phyloP scores from a whole-genome alignment of 2,797 vertebrate species.

The Pipistrellus pygmaeus region DNA sequence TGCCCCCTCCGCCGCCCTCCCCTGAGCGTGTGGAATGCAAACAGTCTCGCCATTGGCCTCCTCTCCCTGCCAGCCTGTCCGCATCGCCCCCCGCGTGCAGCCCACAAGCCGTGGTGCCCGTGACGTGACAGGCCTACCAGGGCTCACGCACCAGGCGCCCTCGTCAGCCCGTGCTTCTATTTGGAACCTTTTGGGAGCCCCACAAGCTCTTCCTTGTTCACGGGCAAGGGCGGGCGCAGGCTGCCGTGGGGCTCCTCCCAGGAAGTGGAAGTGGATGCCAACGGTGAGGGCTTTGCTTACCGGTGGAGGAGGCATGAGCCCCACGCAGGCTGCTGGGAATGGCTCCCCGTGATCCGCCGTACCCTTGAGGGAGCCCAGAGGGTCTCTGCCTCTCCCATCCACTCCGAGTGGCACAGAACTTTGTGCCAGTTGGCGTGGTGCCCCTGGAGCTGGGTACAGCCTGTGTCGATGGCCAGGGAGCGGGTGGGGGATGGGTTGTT shows the following conservation, averaged over 20 bases:
- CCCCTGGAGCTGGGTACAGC: slow-evolving; percentile 79
- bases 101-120: neutral
- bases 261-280: slow-evolving; percentile 61
- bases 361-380: slow-evolving; percentile 43
- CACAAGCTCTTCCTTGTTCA: slow-evolving; percentile 75
- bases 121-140: slow-evolving; percentile 41
- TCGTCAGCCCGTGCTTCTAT: slow-evolving; percentile 20
- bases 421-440: slow-evolving; percentile 74
- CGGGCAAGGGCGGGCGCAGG: slow-evolving; percentile 7
- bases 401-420: slow-evolving; percentile 71
- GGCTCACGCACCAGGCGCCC: neutral
- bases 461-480: slow-evolving; percentile 77
- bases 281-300: slow-evolving; percentile 35
- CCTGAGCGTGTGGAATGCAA: neutral
- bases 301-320: neutral
- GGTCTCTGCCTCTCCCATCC: slow-evolving; percentile 55
- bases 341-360: neutral
- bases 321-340: neutral
- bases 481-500: slow-evolving; percentile 73
- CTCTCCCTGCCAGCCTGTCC: neutral
- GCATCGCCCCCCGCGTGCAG: neutral
- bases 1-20: neutral
- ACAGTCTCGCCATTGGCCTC: neutral
- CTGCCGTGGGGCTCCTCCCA: slow-evolving; percentile 65
- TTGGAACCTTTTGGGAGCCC: slow-evolving; percentile 69